These are phyloP conservation scores for Dolichotis patagonum DNA, from an alignment of 2,113 vertebrate species.

Conservation along the genomic window DNA sequence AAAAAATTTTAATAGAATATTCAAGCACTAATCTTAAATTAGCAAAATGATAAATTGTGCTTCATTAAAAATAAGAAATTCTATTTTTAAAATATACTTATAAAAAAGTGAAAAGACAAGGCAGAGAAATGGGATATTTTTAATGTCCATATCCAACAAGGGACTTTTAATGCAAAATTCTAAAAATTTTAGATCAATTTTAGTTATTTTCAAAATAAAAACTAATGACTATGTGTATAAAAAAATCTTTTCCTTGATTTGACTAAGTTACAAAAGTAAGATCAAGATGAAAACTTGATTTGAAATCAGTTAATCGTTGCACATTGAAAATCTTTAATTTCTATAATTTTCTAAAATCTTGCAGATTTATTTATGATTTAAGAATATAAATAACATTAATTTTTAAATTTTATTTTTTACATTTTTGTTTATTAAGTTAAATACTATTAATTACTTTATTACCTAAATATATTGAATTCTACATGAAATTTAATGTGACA, in stretches of 20 bases:
- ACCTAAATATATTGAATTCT: not conserved
- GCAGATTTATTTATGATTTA: not conserved
- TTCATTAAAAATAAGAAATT: not conserved
- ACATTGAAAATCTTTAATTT: conserved; percentile 13
- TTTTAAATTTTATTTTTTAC: conserved; percentile 3
- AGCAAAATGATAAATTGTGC: not conserved
- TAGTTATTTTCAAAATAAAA: not conserved
- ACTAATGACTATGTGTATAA: not conserved
- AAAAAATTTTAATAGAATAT: not conserved
- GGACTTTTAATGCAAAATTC: not conserved
- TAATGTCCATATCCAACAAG: not conserved
- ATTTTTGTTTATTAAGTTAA: conserved; percentile 14
- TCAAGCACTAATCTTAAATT: not conserved
- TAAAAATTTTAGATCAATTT: not conserved
- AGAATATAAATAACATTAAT: not conserved
- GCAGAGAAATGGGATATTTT: not conserved
- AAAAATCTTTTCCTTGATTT: not conserved
- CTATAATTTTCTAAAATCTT: conserved; percentile 28
- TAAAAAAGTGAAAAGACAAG: not conserved
- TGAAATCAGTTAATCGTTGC: conserved; percentile 30
- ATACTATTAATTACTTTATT: conserved; percentile 4
- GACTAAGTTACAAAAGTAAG: not conserved
- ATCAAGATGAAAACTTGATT: not conserved
- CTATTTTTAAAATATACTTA: not conserved
- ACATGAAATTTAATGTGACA: not conserved